A percentile compares a stretch with the other conserved stretches of the same genome.
Evolutionary conservation across 2,797 vertebrate genomes (phyloP).

Genomic region (Gymnothorax javanicus): DNA sequence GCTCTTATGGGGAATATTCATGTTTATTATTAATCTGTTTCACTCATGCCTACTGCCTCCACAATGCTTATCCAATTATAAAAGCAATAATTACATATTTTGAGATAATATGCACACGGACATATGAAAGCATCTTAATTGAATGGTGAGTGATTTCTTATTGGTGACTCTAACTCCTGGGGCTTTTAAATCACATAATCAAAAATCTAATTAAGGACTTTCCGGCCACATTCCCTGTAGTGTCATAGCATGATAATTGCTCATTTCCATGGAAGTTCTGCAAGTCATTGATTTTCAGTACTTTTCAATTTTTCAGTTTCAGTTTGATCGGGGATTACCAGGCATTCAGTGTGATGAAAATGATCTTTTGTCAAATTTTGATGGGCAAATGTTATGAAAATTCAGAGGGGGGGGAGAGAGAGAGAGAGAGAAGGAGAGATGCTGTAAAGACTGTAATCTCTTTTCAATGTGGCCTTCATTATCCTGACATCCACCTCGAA

Average conservation of each 20-base stretch:
- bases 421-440: neutral
- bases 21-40: conserved; percentile 10
- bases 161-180: neutral
- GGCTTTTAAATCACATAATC: neutral
- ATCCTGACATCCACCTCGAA: no score
- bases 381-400: neutral
- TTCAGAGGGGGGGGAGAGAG: neutral
- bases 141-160: conserved; percentile 1
- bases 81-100: conserved; percentile 4
- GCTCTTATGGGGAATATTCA: neutral
- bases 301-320: neutral
- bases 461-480: no score
- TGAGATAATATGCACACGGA: conserved; percentile 5
- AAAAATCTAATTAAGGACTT: neutral
- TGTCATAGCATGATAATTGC: neutral
- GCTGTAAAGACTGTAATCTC: no score
- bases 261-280: neutral
- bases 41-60: neutral
- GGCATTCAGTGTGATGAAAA: neutral
- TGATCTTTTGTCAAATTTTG: neutral
- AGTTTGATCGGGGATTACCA: neutral
- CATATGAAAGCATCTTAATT: conserved; percentile 14
- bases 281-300: neutral
- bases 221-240: neutral
- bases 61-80: neutral